Conservation (phyloP, 2,113 vertebrate species). For the Cavia porcellus region DNA sequence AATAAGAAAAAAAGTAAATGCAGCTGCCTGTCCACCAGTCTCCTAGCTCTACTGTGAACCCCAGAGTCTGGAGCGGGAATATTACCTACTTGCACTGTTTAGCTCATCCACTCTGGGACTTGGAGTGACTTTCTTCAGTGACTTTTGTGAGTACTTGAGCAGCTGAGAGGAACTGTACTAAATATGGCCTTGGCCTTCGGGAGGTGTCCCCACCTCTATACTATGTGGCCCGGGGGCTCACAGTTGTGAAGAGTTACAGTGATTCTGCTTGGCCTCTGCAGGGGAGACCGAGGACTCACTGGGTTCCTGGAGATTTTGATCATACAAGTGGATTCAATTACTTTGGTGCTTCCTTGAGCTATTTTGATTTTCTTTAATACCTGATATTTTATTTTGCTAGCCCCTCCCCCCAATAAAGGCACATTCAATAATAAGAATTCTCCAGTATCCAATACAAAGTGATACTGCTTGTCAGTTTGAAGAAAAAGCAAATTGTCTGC, state of each 20-base stretch:
- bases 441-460: constrained; percentile 68
- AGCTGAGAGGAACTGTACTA: not conserved
- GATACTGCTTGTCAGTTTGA: constrained; percentile 75
- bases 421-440: constrained; percentile 67
- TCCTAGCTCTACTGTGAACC: not conserved
- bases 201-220: not conserved
- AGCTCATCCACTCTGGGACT: not conserved
- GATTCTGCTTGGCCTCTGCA: fast-evolving
- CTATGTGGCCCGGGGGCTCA: no score
- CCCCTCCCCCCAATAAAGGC: constrained; percentile 51
- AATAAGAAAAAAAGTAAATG: not conserved
- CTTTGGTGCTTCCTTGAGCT: not conserved
- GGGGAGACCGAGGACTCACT: no score
- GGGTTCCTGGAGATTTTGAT: constrained; percentile 12
- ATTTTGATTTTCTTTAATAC: constrained; percentile 71
- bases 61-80: not conserved
- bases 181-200: not conserved
- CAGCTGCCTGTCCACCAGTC: fast-evolving
- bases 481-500: constrained; percentile 79
- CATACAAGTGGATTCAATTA: not conserved
- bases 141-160: not conserved
- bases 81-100: fast-evolving
- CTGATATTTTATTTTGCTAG: constrained; percentile 63
- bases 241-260: fast-evolving
- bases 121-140: not conserved